Base-by-base conservation (phyloP, 2,113 vertebrate genomes). In the Sceloporus undulatus region DNA sequence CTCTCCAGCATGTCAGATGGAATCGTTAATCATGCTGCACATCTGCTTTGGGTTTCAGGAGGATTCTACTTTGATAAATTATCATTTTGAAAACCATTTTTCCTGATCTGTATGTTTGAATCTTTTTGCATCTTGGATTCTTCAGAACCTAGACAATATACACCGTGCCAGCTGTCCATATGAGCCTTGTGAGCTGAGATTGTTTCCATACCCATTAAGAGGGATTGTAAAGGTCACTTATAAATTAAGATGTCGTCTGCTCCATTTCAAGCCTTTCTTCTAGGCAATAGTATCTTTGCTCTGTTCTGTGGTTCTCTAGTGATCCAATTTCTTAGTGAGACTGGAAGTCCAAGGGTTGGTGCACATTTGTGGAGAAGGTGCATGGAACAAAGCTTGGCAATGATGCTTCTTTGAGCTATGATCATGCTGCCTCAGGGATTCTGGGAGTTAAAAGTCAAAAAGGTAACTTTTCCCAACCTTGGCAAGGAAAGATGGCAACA, bases 41-140 rank as follows among this genome's bases (percentile, higher is more conserved):
- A 86, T 19, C 89, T 88, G 84, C 71, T 84, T 87, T 66, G 85
- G 68, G 65, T 42, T 89, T 94, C 86, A 94, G 27, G 77, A 62
- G 73, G 34, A 38, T 65, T 92, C 54, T 59, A 89, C 78, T 71
- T 81, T 86, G 27, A 89, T 65, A 81, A 91, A 83, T 76, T 71
- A 89, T 54, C 23, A 80, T 85, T 90, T 86, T 81, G 81, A 88
- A 89, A 90, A 68, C 68, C 34, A 78, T 48, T 52, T 76, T 86
- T 84, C 87, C 83, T 38, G 54, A 77, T 75, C 78, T 92, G 74
- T 81, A 90, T 23, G 23, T 84, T 11, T 84, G 25, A 76, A 16
- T 13, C 70, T 78, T 88, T 85, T 80, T 62, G 86, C 56, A 66
- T 86, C 86, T 85, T 14, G 23, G 34, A 52, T 71, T 29, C 68